These are phyloP conservation scores for Thysanoteuthis rhombus DNA, from an alignment of 2,888 invertebrate genomes.

Conservation along the genomic window DNA sequence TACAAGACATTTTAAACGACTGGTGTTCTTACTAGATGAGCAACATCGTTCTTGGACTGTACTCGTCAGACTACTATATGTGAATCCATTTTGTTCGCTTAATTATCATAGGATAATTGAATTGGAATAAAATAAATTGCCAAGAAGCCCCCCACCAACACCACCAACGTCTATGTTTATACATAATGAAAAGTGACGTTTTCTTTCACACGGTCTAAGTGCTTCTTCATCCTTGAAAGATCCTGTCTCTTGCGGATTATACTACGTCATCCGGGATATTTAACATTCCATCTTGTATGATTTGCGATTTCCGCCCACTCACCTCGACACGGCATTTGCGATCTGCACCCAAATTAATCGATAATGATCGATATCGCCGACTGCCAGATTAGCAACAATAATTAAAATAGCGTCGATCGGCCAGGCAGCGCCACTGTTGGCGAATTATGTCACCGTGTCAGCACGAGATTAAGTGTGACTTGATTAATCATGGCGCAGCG, in stretches of 20 bases:
- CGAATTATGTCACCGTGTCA: neutral
- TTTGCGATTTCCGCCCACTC: neutral
- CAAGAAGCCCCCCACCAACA: neutral
- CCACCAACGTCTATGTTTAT: neutral
- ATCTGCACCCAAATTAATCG: neutral
- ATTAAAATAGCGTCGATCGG: slow-evolving; percentile 12
- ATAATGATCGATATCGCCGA: neutral
- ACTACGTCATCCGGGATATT: neutral
- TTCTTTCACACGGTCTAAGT: neutral
- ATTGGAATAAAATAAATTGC: slow-evolving; percentile 12
- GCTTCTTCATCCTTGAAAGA: neutral
- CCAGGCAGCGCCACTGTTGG: neutral
- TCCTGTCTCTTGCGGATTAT: neutral
- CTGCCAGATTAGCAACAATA: neutral
- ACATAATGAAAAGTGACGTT: neutral
- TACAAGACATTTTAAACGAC: too few relatives aligned
- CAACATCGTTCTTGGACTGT: neutral
- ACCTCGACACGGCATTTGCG: neutral
- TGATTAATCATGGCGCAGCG: neutral
- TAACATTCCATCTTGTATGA: neutral
- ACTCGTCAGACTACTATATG: neutral
- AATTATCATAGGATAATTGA: neutral
- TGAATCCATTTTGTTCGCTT: neutral
- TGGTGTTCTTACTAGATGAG: neutral
- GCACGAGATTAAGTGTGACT: neutral